Evolutionary conservation across 2,888 invertebrate genomes (phyloP).

Genomic region (Drosophila lacicola): DNA sequence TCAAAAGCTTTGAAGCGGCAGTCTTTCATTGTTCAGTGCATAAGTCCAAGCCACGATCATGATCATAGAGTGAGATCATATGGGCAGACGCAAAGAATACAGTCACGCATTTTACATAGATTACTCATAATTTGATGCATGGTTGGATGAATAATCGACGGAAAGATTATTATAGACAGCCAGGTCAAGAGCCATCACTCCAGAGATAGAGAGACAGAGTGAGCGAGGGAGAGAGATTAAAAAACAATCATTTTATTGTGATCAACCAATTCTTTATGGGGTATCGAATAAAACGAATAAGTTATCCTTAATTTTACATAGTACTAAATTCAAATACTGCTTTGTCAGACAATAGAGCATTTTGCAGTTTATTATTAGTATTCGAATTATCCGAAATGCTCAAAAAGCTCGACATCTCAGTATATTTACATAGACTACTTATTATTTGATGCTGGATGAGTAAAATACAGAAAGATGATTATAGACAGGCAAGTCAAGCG

Average conservation of each 20-base stretch:
- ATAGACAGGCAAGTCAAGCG: too few species aligned
- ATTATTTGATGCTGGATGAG: too few species aligned
- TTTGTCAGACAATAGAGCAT: too few species aligned
- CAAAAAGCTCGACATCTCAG: too few species aligned
- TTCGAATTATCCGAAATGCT: too few species aligned
- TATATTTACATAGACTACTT: too few species aligned
- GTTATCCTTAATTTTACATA: neutral
- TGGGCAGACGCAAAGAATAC: slow-evolving; percentile 3
- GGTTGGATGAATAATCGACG: slow-evolving; percentile 31
- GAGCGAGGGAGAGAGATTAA: too few species aligned
- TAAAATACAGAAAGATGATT: too few species aligned
- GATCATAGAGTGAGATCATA: slow-evolving; percentile 46
- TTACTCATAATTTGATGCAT: slow-evolving; percentile 36
- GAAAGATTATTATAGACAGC: slow-evolving; percentile 14
- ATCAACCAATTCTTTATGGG: neutral
- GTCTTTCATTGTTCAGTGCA: slow-evolving; percentile 36
- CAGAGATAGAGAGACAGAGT: neutral
- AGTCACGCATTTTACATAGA: slow-evolving; percentile 27
- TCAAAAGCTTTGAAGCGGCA: slow-evolving; percentile 25
- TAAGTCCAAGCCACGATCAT: slow-evolving; percentile 13
- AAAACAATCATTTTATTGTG: slow-evolving; percentile 6
- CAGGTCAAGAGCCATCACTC: slow-evolving; percentile 24
- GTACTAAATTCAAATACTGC: too few species aligned
- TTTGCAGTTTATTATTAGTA: too few species aligned
- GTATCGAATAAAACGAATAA: neutral